Evolutionary conservation across 1,140 invertebrate genomes (phyloP).

Genomic region (Oedothorax gibbosus): DNA sequence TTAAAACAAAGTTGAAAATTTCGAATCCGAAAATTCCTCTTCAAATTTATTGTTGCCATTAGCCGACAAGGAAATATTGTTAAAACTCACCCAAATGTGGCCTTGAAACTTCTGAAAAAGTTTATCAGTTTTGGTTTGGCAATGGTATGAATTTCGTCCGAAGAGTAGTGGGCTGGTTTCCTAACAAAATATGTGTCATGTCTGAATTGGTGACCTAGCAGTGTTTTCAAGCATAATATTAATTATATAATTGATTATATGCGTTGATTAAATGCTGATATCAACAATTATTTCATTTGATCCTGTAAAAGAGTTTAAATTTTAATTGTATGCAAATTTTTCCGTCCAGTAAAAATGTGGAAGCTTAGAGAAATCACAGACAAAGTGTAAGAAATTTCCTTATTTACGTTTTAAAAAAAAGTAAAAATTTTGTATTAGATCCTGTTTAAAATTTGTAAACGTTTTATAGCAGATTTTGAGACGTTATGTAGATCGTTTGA

Average conservation of each 20-base stretch:
- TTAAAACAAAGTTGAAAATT: too few relatives aligned
- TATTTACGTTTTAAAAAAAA: neutral
- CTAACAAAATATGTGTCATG: slow-evolving; percentile 50
- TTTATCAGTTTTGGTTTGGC: slow-evolving; percentile 25
- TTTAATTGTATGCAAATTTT: neutral
- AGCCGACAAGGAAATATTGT: too few relatives aligned
- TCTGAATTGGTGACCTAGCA: slow-evolving; percentile 47
- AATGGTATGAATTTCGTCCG: neutral
- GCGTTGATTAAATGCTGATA: neutral
- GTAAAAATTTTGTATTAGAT: neutral
- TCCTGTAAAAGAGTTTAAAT: slow-evolving; percentile 6
- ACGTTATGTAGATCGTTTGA: too few relatives aligned
- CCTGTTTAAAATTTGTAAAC: neutral
- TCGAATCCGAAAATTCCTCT: too few relatives aligned
- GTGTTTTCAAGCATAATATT: slow-evolving; percentile 11
- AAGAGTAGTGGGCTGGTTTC: slow-evolving; percentile 44
- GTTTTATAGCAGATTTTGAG: too few relatives aligned
- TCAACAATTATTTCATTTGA: neutral
- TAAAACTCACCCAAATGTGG: too few relatives aligned
- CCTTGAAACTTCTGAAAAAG: neutral
- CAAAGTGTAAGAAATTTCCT: slow-evolving; percentile 84
- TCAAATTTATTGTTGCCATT: too few relatives aligned
- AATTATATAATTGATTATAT: slow-evolving; percentile 17
- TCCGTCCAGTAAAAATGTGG: slow-evolving; percentile 73
- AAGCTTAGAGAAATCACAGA: slow-evolving; percentile 93